A percentile compares a stretch with the other conserved stretches of the same genome.
Evolutionary conservation across 2,888 invertebrate species (phyloP).

Genomic region (Latheticus oryzae): DNA sequence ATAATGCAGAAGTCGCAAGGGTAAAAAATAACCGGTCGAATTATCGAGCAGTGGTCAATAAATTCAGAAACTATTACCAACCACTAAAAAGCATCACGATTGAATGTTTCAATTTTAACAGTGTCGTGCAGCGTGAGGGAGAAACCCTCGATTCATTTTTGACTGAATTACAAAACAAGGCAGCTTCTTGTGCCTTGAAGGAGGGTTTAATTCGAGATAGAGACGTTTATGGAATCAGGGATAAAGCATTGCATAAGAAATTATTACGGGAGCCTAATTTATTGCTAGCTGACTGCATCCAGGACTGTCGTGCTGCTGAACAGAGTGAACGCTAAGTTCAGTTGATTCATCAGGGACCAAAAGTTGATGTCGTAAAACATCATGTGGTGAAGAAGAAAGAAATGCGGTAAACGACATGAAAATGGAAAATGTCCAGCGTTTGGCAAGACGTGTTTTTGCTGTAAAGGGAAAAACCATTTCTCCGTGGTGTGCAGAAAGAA

Average conservation of each 20-base stretch:
- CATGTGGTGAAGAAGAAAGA: too few relatives aligned
- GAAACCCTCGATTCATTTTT: not conserved
- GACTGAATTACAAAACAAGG: constrained; percentile 1
- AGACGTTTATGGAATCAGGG: not conserved
- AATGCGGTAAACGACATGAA: constrained; percentile 36
- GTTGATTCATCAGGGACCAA: not conserved
- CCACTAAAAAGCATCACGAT: constrained; percentile 19
- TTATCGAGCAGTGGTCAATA: constrained; percentile 18
- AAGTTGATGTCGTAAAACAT: not conserved
- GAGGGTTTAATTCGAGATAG: not conserved
- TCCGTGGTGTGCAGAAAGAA: constrained; percentile 31
- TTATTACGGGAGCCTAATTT: not conserved
- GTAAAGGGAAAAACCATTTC: constrained; percentile 39
- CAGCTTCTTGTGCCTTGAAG: too few relatives aligned
- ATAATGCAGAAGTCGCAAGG: too few relatives aligned
- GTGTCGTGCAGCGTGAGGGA: not conserved
- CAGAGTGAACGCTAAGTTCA: not conserved
- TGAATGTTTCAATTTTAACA: not conserved
- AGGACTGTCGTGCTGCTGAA: not conserved
- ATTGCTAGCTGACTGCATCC: not conserved
- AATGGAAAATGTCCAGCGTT: constrained; percentile 40
- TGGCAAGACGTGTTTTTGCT: constrained; percentile 34
- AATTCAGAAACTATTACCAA: constrained; percentile 30
- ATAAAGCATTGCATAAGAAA: not conserved
- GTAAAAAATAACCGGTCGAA: too few relatives aligned